Base-by-base conservation (phyloP, 2,888 invertebrate species). In the Oxyteleia sp. region DNA sequence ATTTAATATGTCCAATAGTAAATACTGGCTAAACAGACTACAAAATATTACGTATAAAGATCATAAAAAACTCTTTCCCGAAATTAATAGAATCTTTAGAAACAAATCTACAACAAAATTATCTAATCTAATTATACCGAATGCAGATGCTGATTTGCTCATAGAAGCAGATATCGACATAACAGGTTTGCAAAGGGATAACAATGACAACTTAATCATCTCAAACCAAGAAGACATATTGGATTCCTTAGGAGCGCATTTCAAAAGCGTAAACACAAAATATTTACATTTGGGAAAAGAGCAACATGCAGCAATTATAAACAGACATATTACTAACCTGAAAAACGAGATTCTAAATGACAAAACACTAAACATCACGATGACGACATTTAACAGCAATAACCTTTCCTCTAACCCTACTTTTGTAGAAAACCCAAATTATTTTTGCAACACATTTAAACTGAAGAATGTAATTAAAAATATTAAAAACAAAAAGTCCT, bases 401-500 rank as follows among this genome's bases (percentile, higher is more conserved):
- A 82, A 82, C 15, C 16, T n/a, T 49, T 41, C 82, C 0, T n/a
- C 43, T 11, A 59, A 69, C 15, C 71, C 63, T 5, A 59, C 0
- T 1, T 45, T 63, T 11, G 41, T 32, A 8, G 18, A 59, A 1
- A 35, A 57, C n/a, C 20, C 45, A 20, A 15, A 49, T 13, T 61
- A 53, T n/a, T 78, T 69, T 13, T 72, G 72, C 45, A 79, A 63
- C 7, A 7, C 20, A 15, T 1, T 16, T 10, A 29, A 51, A 35
- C 13, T 71, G 5, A 55, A 29, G 32, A 32, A 43, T n/a, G 55
- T 71, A n/a, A n/a, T 79, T 15, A 71, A 61, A 71, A 51, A 66
- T 11, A 23, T 81, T 8, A 81, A 81, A 7, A 84, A 79, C 13
- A 85, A 86, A 72, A 84, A 74, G 74, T 86, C 84, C 0, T 29